A percentile compares a stretch with the other conserved stretches of the same genome.
Conservation (phyloP, 2,888 invertebrate genomes). For the Ecdyonurus torrentis region DNA sequence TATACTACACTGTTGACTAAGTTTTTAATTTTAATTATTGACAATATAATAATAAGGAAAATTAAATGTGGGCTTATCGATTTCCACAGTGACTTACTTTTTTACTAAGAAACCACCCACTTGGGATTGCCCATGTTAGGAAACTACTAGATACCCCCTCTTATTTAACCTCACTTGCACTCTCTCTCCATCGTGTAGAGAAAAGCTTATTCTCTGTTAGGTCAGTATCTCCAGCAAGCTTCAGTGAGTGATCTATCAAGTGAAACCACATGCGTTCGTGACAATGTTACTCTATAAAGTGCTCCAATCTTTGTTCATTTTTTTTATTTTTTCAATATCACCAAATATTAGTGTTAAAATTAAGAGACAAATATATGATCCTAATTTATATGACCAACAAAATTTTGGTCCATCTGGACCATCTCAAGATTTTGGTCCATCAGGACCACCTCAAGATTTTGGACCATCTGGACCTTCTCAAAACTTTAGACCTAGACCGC, state of each 20-base stretch:
- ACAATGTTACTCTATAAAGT: not conserved
- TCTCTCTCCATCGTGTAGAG: not conserved
- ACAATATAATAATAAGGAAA: too few relatives aligned
- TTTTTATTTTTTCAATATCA: too few relatives aligned
- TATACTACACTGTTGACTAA: too few relatives aligned
- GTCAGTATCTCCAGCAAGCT: not conserved
- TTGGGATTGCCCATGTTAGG: not conserved
- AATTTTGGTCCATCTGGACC: not conserved
- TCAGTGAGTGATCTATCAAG: not conserved
- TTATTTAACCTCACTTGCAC: not conserved
- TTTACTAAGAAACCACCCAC: not conserved
- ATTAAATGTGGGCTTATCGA: not conserved
- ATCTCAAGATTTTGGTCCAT: not conserved
- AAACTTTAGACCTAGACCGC: not conserved
- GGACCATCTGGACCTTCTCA: not conserved
- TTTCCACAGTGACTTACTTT: not conserved
- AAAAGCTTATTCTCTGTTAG: not conserved
- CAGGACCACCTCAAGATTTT: not conserved
- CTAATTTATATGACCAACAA: not conserved
- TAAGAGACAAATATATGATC: not conserved
- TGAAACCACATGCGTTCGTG: not conserved
- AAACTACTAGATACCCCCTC: not conserved
- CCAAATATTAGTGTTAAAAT: too few relatives aligned
- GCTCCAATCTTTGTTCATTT: too few relatives aligned
- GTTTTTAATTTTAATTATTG: too few relatives aligned